Evolutionary conservation across 2,888 invertebrate genomes (phyloP).

Genomic region (Acrobasis suavella): DNA sequence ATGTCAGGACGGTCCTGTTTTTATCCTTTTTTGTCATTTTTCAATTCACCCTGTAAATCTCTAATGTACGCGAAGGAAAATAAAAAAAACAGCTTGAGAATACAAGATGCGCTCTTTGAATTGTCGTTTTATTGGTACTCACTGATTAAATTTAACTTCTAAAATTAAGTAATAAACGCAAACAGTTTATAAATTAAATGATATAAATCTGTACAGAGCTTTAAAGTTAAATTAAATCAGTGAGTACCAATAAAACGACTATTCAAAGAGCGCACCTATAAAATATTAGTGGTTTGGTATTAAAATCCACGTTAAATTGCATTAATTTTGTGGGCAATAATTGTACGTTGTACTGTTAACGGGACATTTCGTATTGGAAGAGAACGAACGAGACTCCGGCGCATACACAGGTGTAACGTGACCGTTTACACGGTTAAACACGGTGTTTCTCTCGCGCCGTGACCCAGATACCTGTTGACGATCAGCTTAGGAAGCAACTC

Average conservation of each 20-base stretch:
- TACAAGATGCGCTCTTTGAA: background rate
- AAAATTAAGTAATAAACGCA: conserved; percentile 30
- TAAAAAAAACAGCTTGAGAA: background rate
- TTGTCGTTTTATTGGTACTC: background rate
- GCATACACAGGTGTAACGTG: conserved; percentile 19
- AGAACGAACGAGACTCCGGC: conserved; percentile 1
- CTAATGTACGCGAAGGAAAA: background rate
- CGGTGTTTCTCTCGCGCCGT: conserved; percentile 3
- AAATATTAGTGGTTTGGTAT: conserved; percentile 53
- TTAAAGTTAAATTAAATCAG: too few relatives aligned
- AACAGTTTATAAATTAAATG: conserved; percentile 50
- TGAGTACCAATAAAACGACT: too few relatives aligned
- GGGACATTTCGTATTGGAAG: conserved; percentile 53
- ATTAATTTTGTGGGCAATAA: conserved; percentile 54
- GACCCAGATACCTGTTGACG: conserved; percentile 15
- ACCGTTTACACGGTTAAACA: conserved; percentile 19
- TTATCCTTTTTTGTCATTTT: conserved; percentile 5
- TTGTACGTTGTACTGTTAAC: conserved; percentile 59
- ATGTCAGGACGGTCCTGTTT: conserved; percentile 40
- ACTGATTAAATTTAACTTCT: background rate
- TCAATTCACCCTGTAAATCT: background rate
- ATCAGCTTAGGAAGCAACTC: conserved; percentile 11
- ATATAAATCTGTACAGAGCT: conserved; percentile 53
- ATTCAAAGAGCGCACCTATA: too few relatives aligned
- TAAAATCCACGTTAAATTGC: conserved; percentile 57